phyloP scores from a whole-genome alignment of 2,888 invertebrate species.

The Dryobota labecula region DNA sequence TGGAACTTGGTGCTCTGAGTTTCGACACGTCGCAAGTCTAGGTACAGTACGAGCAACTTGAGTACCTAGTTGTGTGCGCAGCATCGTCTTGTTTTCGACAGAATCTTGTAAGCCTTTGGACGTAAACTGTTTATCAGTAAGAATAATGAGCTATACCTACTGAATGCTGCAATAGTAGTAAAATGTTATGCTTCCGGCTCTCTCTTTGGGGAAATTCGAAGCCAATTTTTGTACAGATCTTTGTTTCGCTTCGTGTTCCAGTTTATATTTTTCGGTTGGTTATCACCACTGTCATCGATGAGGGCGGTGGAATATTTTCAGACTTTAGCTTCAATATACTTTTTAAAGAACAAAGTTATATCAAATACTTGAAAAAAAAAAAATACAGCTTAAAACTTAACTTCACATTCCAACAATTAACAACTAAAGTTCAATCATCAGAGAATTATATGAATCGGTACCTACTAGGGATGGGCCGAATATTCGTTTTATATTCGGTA shows the following conservation, averaged over 20 bases:
- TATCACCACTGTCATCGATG: constrained; percentile 19
- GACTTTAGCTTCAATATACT: background rate
- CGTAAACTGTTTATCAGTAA: constrained; percentile 54
- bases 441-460: no score
- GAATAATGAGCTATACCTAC: constrained; percentile 52
- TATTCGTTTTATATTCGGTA: no score
- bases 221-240: constrained; percentile 50
- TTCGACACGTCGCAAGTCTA: constrained; percentile 42
- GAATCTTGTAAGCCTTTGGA: constrained; percentile 40
- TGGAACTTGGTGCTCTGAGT: constrained; percentile 59
- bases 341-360: background rate
- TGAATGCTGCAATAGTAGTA: constrained; percentile 50
- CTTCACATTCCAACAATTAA: constrained; percentile 4
- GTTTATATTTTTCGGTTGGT: constrained; percentile 36
- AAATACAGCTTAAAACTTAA: background rate
- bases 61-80: constrained; percentile 49
- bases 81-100: constrained; percentile 34
- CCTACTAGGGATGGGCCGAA: no score
- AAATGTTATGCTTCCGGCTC: constrained; percentile 50
- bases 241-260: constrained; percentile 51
- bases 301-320: constrained; percentile 6
- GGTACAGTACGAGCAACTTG: constrained; percentile 36
- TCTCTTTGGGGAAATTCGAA: constrained; percentile 63
- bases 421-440: background rate
- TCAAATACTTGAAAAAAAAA: background rate